These are phyloP conservation scores for Drosophila atripex DNA, from an alignment of 2,888 invertebrate genomes.

Conservation along the genomic window DNA sequence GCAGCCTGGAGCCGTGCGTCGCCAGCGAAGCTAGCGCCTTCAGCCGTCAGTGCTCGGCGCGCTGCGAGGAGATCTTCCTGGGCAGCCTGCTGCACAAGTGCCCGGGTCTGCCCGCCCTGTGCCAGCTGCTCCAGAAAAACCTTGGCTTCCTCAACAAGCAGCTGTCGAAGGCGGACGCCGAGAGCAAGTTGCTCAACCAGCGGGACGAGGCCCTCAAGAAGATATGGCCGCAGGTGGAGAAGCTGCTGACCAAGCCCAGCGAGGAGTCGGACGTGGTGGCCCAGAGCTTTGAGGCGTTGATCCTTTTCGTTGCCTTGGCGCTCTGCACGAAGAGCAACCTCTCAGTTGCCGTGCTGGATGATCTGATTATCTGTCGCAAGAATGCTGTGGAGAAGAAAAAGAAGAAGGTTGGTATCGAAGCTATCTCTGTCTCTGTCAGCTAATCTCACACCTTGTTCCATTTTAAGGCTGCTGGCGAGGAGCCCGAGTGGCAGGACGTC, in stretches of 20 bases:
- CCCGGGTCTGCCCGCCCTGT: conserved; percentile 8
- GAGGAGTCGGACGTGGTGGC: conserved; percentile 6
- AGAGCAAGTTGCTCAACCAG: conserved; percentile 32
- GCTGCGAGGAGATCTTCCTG: conserved; percentile 57
- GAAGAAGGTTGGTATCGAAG: not conserved
- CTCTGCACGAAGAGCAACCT: conserved; percentile 22
- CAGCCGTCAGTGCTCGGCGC: conserved; percentile 37
- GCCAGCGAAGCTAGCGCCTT: conserved; percentile 39
- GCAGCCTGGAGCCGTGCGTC: conserved; percentile 35
- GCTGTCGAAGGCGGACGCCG: conserved; percentile 9
- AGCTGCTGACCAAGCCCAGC: conserved; percentile 2
- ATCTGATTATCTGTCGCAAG: conserved; percentile 53
- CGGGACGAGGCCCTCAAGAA: not conserved
- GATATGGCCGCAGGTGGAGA: conserved; percentile 38
- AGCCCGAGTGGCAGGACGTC: conserved; percentile 59
- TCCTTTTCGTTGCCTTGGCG: conserved; percentile 50
- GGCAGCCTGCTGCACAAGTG: conserved; percentile 38
- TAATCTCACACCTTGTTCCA: not conserved
- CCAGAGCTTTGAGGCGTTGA: conserved; percentile 49
- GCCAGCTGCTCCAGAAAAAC: conserved; percentile 8
- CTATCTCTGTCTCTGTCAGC: not conserved
- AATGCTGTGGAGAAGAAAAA: conserved; percentile 29
- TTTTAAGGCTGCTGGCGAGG: conserved; percentile 11
- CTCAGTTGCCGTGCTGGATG: conserved; percentile 28
- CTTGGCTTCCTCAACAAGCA: conserved; percentile 19